A percentile compares a stretch with the other conserved stretches of the same genome.
These are phyloP conservation scores for Caenorhabditis sp. DNA, from an alignment of 2,888 invertebrate species.

Conservation along the genomic window DNA sequence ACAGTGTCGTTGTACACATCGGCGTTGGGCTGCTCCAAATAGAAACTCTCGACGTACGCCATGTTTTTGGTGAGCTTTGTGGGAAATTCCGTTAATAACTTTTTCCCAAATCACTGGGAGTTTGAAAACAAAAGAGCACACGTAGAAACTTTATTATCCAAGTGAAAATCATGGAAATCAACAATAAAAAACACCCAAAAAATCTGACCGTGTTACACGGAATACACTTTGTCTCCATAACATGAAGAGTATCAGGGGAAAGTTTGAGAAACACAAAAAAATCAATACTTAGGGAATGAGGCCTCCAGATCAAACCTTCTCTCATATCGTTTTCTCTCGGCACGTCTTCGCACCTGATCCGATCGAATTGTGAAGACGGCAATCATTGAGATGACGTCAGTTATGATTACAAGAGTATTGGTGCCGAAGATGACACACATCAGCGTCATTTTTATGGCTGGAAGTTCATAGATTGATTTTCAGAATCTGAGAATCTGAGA, in stretches of 20 bases:
- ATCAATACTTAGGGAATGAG: conserved; percentile 33
- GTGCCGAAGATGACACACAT: conserved; percentile 43
- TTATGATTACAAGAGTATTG: conserved; percentile 53
- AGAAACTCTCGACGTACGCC: conserved; percentile 52
- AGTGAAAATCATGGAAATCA: neutral
- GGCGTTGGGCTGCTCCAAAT: conserved; percentile 34
- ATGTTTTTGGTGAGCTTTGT: conserved; percentile 28
- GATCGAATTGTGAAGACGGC: conserved; percentile 40
- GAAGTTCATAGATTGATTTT: neutral
- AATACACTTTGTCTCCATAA: conserved; percentile 57
- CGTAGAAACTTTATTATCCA: too few species aligned
- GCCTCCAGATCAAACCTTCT: conserved; percentile 31
- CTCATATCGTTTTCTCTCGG: conserved; percentile 26
- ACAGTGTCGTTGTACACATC: neutral
- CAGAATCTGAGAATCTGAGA: neutral
- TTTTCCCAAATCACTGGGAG: neutral
- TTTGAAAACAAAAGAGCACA: neutral
- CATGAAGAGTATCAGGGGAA: conserved; percentile 39
- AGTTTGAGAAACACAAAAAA: neutral
- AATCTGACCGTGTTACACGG: conserved; percentile 58
- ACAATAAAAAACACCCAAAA: conserved; percentile 8
- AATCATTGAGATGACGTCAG: conserved; percentile 53
- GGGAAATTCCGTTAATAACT: neutral
- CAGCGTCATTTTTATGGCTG: conserved; percentile 49
- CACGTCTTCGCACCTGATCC: conserved; percentile 48